Evolutionary conservation across 2,113 vertebrate species (phyloP), one percentile per base, ranked within the genome.

Genomic region (Synchiropus splendidus): DNA sequence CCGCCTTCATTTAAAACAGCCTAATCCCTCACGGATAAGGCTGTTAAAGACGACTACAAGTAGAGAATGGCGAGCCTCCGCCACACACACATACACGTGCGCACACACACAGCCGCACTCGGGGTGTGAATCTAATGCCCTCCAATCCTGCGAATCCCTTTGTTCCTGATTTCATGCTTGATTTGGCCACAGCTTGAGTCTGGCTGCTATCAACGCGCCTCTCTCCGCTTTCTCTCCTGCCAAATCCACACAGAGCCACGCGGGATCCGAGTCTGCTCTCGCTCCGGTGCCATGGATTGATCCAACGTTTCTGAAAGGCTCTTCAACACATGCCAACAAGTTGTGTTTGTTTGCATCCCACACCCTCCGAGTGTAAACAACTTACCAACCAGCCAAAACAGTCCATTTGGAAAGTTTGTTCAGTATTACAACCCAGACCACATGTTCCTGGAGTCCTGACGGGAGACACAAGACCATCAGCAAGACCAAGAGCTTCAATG

Each of bases 161-260:
- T 83, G 80, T 83, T 83, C 70, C 76, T 55, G 76, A 79, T 83
- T 80, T 80, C 76, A 80, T 49, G 72, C 72, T 71, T 78, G 78
- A 79, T 80, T 79, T 80, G 72, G 54, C 70, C 77, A 77, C 80
- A 77, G 80, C 77, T 74, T 77, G 72, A 79, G 67, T 66, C 70
- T 72, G 70, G 70, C 72, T 79, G 63, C 48, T 67, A 65, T 61
- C 65, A 48, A 50, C 42, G 49, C 59, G 75, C 60, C 47, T 59
- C 60, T 71, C 70, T 39, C 60, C 59, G 66, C 77, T 77, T 80
- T 75, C 67, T 58, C 71, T 70, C 42, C 61, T 77, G 69, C 75
- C 77, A 80, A 82, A 79, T 75, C 67, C 75, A 72, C 21, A 45
- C 61, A 58, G 61, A 72, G 67, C 67, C 55, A 42, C 58, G 51